phyloP scores from a whole-genome alignment of 2,113 vertebrate genomes.

The Theristicus caerulescens region DNA sequence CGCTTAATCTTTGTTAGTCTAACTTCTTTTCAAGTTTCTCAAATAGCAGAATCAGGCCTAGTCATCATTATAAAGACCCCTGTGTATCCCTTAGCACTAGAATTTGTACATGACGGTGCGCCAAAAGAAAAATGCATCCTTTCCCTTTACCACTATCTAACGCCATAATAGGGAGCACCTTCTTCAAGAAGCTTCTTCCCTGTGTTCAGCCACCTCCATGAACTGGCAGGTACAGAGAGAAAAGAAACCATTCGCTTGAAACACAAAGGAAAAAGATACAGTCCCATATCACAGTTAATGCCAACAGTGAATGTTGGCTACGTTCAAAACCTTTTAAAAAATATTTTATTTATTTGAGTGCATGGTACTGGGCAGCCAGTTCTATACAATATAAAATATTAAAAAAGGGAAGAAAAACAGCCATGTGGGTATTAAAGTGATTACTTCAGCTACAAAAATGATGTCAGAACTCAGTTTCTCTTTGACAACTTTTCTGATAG shows the following conservation, averaged over 20 bases:
- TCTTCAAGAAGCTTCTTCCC: background rate
- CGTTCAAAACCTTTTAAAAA: background rate
- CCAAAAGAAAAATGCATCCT: background rate
- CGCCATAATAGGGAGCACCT: accelerated
- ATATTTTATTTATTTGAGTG: background rate
- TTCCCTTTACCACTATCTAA: background rate
- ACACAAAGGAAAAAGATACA: background rate
- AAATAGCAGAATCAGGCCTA: background rate
- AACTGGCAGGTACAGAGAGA: background rate
- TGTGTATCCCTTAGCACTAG: background rate
- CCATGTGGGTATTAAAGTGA: background rate
- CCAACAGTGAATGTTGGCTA: background rate
- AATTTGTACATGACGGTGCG: background rate
- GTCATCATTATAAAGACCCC: background rate
- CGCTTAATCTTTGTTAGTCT: background rate
- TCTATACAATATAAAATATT: background rate
- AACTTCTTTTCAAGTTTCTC: background rate
- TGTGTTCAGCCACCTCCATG: background rate
- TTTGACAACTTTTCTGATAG: background rate
- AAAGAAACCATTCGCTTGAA: background rate
- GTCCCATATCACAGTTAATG: background rate
- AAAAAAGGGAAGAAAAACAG: background rate
- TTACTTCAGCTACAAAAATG: background rate
- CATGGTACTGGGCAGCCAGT: background rate
- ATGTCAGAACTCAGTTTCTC: background rate